Conservation (phyloP, 2,888 invertebrate species). For the Amblyjoppa proteus region DNA sequence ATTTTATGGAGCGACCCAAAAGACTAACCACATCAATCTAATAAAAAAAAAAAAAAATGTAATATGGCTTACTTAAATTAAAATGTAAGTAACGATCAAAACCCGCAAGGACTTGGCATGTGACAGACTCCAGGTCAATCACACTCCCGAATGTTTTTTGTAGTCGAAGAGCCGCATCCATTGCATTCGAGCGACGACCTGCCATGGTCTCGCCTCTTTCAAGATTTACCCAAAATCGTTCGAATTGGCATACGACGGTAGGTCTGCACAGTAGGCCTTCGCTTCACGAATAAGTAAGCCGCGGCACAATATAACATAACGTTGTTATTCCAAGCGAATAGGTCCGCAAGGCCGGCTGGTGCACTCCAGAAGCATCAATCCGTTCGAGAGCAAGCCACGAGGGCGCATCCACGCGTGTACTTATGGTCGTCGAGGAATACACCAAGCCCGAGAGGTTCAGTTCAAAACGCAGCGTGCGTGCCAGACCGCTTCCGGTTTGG, state of each 20-base stretch:
- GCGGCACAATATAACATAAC: constrained; percentile 69
- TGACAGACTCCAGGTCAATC: too few relatives aligned
- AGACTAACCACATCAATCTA: too few relatives aligned
- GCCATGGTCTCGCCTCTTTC: neutral
- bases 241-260: neutral
- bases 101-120: too few relatives aligned
- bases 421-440: neutral
- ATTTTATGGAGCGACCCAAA: too few relatives aligned
- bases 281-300: constrained; percentile 48
- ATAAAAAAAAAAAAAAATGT: too few relatives aligned
- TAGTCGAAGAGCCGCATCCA: too few relatives aligned
- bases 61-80: too few relatives aligned
- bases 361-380: constrained; percentile 45
- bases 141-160: too few relatives aligned
- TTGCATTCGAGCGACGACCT: neutral
- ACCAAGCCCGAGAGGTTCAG: neutral
- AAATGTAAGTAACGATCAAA: too few relatives aligned
- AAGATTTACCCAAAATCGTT: constrained; percentile 1
- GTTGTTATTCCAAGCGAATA: constrained; percentile 82
- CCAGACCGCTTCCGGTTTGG: constrained; percentile 75
- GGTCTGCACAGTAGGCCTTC: neutral
- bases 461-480: constrained; percentile 45
- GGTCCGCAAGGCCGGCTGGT: constrained; percentile 60
- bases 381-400: constrained; percentile 41
- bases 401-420: constrained; percentile 22